phyloP scores from a whole-genome alignment of 2,113 vertebrate species.

The Cercopithecus mona region DNA sequence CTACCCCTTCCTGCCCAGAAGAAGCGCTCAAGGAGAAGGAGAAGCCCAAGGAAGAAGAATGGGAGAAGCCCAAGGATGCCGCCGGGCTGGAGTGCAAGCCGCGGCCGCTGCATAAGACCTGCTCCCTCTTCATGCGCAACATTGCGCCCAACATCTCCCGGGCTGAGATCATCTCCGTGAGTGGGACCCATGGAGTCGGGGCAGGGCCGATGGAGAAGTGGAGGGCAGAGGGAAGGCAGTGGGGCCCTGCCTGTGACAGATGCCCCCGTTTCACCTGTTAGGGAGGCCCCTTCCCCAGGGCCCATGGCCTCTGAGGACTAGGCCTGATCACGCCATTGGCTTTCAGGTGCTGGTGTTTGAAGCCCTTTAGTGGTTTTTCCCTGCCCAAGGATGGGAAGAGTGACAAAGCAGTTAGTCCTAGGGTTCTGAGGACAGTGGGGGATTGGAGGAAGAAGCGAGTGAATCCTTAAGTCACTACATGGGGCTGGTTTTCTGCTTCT shows the following conservation, averaged over 20 bases:
- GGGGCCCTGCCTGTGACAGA: not conserved
- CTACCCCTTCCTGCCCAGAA: conserved; percentile 63
- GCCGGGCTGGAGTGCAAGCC: conserved; percentile 90
- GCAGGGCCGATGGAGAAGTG: no score
- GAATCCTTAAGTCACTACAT: not conserved
- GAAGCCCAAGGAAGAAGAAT: conserved; percentile 80
- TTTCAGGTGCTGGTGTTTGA: not conserved
- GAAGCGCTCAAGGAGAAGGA: conserved; percentile 72
- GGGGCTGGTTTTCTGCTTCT: not conserved
- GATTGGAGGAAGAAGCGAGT: not conserved
- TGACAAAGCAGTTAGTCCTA: not conserved
- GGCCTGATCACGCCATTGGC: not conserved
- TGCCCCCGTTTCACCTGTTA: not conserved
- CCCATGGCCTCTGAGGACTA: not conserved
- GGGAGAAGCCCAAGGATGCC: conserved; percentile 88
- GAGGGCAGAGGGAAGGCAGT: not conserved
- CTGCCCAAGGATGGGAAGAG: not conserved
- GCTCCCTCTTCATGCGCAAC: conserved; percentile 94
- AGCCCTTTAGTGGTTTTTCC: not conserved
- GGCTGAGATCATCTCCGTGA: conserved; percentile 93
- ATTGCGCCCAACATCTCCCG: conserved; percentile 94
- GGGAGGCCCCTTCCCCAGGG: not conserved
- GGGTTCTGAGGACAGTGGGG: not conserved
- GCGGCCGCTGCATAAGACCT: conserved; percentile 92
- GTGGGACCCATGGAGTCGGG: conserved; percentile 52